A percentile compares a stretch with the other conserved stretches of the same genome.
Conservation (phyloP, 2,113 vertebrate genomes). For the Pedionomus torquatus region DNA sequence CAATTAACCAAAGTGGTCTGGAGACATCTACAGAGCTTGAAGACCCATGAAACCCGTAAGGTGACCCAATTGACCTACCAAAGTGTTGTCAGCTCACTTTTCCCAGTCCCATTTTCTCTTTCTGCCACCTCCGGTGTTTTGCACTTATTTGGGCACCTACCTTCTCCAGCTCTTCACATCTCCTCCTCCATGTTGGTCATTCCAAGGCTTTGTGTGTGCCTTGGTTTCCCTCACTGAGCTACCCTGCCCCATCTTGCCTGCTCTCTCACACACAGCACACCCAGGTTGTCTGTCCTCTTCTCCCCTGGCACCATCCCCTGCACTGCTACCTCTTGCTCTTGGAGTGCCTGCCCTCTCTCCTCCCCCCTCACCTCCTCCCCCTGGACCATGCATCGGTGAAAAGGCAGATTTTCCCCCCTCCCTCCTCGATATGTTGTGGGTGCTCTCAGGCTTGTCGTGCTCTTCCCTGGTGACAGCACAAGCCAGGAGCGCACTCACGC, state of each 20-base stretch:
- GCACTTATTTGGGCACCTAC: neutral
- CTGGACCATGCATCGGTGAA: neutral
- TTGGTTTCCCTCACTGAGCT: neutral
- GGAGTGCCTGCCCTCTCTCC: neutral
- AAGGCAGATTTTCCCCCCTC: neutral
- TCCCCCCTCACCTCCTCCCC: neutral
- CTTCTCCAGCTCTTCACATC: neutral
- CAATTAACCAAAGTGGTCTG: neutral
- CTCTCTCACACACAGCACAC: neutral
- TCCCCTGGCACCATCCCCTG: neutral
- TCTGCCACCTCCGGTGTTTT: neutral
- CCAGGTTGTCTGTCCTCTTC: neutral
- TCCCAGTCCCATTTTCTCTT: neutral
- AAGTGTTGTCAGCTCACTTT: neutral
- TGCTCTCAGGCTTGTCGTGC: neutral
- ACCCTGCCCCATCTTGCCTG: neutral
- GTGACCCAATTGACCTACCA: neutral
- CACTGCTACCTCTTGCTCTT: neutral
- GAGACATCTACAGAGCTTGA: neutral
- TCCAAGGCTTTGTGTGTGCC: neutral
- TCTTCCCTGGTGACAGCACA: neutral
- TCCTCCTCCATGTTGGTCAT: neutral
- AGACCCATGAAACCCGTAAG: neutral
- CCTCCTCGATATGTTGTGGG: rapidly evolving
- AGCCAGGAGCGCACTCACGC: rapidly evolving